Evolutionary conservation across 2,888 invertebrate species (phyloP), one percentile per base, ranked within the genome.

Genomic region (Pedicia rivosa): DNA sequence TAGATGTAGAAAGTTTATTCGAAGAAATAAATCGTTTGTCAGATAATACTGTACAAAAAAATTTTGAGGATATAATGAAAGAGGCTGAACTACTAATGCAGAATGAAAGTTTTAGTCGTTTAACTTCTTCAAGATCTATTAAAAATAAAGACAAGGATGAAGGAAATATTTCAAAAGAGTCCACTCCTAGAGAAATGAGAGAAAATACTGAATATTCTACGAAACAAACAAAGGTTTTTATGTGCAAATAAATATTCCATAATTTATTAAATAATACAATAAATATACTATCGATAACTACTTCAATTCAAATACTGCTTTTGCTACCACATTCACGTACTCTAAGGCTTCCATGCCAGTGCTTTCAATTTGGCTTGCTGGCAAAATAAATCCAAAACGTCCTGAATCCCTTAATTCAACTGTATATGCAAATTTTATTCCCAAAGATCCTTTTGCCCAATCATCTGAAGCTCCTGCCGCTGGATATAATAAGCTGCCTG

Each of bases 351-450:
- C 86, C 47, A 68, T 69, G 14, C 78, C 82, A 2, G 83, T 79
- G 2, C 72, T 72, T 46, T 74, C 66, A 42, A 92, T 91, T 49
- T 72, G 74, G 15, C 63, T 63, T 2, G 83, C 76, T 1, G 92
- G 91, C 36, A 92, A 57, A n/a, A 90, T 63, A 54, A 92, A 94
- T 3, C 91, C 92, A 53, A 78, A 74, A 38, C 71, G 67, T 1
- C 90, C 90, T 2, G 71, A 78, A 56, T 91, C 92, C 36, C 86
- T 70, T 37, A 92, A 68, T 64, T 94, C 92, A 39, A 92, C 68
- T 1, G 91, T 91, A 61, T 82, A 92, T 2, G 88, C 63, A 55
- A 90, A 92, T 55, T 87, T 88, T 43, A 92, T 77, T 26, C 72
- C 73, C 7, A 76, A 73, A 27, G 70, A 65, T 2, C 82, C 83